Base-by-base conservation (phyloP, 2,888 invertebrate species). In the Eristalis tenax region DNA sequence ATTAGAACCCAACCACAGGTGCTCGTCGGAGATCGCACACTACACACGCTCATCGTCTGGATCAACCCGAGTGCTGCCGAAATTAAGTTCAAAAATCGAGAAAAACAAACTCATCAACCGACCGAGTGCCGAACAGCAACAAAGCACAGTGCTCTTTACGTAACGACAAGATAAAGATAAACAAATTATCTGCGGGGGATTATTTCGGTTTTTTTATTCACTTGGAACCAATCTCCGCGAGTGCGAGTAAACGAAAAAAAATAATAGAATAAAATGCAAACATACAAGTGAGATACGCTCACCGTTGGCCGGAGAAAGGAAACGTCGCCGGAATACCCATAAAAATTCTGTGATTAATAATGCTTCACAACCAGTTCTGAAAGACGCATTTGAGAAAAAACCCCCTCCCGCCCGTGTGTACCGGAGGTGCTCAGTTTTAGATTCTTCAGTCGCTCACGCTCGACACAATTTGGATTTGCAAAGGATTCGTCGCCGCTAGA, bases 341-440 rank as follows among this genome's bases (percentile, higher is more conserved):
- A 56, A 23, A 35, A 56, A 22, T 57, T 79, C 6, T 26, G 50
- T 74, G 26, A 71, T 71, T 56, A 75, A 76, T 77, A 50, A 71
- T 68, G 50, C 35, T 50, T 23, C 22, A 56, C 66, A 83, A 83
- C 82, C 77, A 71, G 77, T 83, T 77, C 73, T 68, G 26, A 61
- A 68, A 83, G 61, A 83, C 66, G 77, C 71, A 73, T 68, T 65
- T 50, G 1, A 6, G 63, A 63, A 69, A 50, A 57, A 83, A 15
- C 28, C 22, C 35, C 26, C 28, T 28, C 50, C 50, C 63, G 10
- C 65, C 64, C 64, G 59, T 43, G 50, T 69, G 28, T 56, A 32
- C 43, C 18, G 50, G 38, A 22, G 13, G 11, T 59, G 64, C 35
- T 32, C 40, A 56, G 50, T 18, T 5, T 50, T 50, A 50, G 50